Percentiles rank a stretch among this genome's conserved stretches.
Conservation (phyloP, 2,797 vertebrate species). For the Telmatherina bonti region DNA sequence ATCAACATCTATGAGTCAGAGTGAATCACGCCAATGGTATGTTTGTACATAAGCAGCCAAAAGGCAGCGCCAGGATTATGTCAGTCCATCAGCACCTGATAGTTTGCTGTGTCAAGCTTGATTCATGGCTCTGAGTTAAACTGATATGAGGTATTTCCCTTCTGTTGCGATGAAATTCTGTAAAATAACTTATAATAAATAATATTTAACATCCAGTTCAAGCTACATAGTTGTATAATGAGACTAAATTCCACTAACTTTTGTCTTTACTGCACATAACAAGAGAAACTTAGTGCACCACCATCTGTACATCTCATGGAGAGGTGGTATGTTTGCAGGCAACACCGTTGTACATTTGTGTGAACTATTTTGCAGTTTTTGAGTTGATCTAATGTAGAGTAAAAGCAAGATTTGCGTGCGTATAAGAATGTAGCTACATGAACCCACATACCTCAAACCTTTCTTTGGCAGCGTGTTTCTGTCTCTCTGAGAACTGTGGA, state of each 20-base stretch:
- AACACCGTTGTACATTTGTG: not conserved
- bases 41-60: not conserved
- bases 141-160: not conserved
- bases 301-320: not conserved
- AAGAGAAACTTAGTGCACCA: not conserved
- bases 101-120: not conserved
- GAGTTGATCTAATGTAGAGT: not conserved
- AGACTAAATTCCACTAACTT: not conserved
- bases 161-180: not conserved
- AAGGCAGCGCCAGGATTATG: not conserved
- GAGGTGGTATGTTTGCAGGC: not conserved
- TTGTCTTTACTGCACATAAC: not conserved
- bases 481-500: slow-evolving; percentile 88
- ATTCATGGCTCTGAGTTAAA: not conserved
- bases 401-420: not conserved
- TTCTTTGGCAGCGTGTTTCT: slow-evolving; percentile 97
- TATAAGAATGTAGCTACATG: slow-evolving; percentile 6
- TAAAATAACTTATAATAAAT: no score
- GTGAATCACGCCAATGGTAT: slow-evolving; percentile 11
- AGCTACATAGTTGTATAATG: not conserved
- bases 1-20: slow-evolving; percentile 36
- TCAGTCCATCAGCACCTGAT: not conserved
- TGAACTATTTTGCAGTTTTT: not conserved
- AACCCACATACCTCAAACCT: slow-evolving; percentile 88
- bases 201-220: no score